These are phyloP conservation scores for Incurvaria masculella DNA, from an alignment of 2,888 invertebrate species.

Conservation along the genomic window DNA sequence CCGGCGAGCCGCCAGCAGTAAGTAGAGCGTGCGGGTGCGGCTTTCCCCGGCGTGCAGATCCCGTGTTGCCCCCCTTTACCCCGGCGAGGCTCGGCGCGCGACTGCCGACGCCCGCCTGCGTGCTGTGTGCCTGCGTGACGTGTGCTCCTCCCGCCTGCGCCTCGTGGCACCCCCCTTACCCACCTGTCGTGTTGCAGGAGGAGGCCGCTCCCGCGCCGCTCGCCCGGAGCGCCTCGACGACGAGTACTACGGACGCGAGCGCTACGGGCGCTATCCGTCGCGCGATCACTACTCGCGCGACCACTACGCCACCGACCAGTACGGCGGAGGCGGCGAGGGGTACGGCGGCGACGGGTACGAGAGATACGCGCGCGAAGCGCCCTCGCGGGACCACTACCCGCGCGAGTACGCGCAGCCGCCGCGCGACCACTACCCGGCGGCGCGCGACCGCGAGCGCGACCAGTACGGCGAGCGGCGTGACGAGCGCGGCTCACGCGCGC, in stretches of 20 bases:
- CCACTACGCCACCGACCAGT: slow-evolving; percentile 39
- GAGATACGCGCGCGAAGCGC: slow-evolving; percentile 49
- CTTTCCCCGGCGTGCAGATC: slow-evolving; percentile 7
- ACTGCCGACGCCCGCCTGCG: slow-evolving; percentile 8
- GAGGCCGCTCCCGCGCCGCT: slow-evolving; percentile 44
- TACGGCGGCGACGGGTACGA: slow-evolving; percentile 31
- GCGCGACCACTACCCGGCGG: slow-evolving; percentile 21
- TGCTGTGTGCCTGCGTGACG: not conserved
- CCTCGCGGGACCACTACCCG: slow-evolving; percentile 59
- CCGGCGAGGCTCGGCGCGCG: not conserved
- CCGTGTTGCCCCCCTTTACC: not conserved
- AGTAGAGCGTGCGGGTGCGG: slow-evolving; percentile 21
- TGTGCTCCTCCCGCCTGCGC: slow-evolving; percentile 18
- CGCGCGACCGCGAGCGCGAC: not conserved
- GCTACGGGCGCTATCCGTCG: slow-evolving; percentile 29
- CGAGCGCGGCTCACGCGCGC: slow-evolving; percentile 33
- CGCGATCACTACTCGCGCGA: slow-evolving; percentile 34
- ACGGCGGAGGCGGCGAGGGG: slow-evolving; percentile 29
- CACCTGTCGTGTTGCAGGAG: slow-evolving; percentile 19
- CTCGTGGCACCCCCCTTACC: not conserved
- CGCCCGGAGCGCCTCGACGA: slow-evolving; percentile 59
- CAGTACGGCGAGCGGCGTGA: slow-evolving; percentile 30
- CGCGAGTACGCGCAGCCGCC: slow-evolving; percentile 26
- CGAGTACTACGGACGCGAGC: slow-evolving; percentile 39
- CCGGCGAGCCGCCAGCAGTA: slow-evolving; percentile 21